Evolutionary conservation across 2,888 invertebrate genomes (phyloP).

Genomic region (Catocala fraxini): DNA sequence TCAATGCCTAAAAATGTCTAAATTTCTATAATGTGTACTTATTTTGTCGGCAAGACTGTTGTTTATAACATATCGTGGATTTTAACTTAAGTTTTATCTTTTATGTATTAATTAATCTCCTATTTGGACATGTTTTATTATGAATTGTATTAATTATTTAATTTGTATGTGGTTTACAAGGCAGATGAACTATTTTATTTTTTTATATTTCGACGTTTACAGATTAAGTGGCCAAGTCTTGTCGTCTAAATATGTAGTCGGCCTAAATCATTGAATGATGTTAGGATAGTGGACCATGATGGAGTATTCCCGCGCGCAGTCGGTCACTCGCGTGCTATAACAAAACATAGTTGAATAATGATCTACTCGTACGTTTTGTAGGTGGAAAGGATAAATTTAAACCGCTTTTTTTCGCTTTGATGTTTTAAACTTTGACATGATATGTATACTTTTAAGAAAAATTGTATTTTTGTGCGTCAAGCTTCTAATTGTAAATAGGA

Average conservation of each 20-base stretch:
- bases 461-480: slow-evolving; percentile 71
- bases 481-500: slow-evolving; percentile 78
- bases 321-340: neutral
- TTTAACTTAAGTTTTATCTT: slow-evolving; percentile 12
- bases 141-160: slow-evolving; percentile 12
- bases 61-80: slow-evolving; percentile 9
- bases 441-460: slow-evolving; percentile 62
- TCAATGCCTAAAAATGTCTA: slow-evolving; percentile 7
- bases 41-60: slow-evolving; percentile 49
- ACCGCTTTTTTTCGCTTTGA: slow-evolving; percentile 62
- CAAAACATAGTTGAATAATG: slow-evolving; percentile 27
- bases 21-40: slow-evolving; percentile 25
- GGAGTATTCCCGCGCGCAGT: slow-evolving; percentile 19
- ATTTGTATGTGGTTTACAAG: slow-evolving; percentile 8
- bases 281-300: slow-evolving; percentile 39
- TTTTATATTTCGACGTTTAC: slow-evolving; percentile 19
- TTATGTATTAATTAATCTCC: neutral
- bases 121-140: slow-evolving; percentile 9
- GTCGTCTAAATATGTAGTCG: slow-evolving; percentile 45
- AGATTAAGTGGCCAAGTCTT: slow-evolving; percentile 32
- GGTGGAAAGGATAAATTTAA: slow-evolving; percentile 64
- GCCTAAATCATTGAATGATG: slow-evolving; percentile 46
- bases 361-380: slow-evolving; percentile 34
- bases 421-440: slow-evolving; percentile 58
- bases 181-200: slow-evolving; percentile 15